A percentile compares a stretch with the other conserved stretches of the same genome.
These are phyloP conservation scores for Amblyraja radiata DNA, from an alignment of 2,797 vertebrate genomes.

Conservation along the genomic window DNA sequence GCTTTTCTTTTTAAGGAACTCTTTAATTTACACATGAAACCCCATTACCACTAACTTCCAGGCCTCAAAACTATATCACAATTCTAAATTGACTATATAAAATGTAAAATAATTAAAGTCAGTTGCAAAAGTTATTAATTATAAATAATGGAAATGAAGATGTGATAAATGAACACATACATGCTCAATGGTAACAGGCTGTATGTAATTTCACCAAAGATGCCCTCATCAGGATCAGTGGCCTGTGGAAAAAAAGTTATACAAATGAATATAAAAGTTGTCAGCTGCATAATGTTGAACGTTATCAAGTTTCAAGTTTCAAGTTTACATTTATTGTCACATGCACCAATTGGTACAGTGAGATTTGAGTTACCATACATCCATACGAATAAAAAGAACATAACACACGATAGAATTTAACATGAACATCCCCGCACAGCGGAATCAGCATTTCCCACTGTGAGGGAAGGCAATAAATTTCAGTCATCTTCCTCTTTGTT, in stretches of 20 bases:
- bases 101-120: neutral
- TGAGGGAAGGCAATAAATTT: no score
- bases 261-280: conserved; percentile 13
- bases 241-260: conserved; percentile 60
- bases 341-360: no score
- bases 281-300: no score
- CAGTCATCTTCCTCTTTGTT: no score
- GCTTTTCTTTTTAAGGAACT: neutral
- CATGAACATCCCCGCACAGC: no score
- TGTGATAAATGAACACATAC: conserved; percentile 57
- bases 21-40: neutral
- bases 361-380: no score
- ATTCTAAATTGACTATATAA: neutral
- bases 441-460: no score
- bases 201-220: conserved; percentile 67
- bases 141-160: neutral
- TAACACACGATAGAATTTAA: no score
- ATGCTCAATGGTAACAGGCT: conserved; percentile 70
- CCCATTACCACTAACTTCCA: neutral
- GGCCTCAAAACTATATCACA: neutral
- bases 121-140: neutral
- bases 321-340: no score
- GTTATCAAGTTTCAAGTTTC: no score
- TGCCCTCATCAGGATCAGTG: conserved; percentile 68
- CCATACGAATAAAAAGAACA: no score